phyloP scores from a whole-genome alignment of 2,888 invertebrate genomes.

The Callimorpha dominula region DNA sequence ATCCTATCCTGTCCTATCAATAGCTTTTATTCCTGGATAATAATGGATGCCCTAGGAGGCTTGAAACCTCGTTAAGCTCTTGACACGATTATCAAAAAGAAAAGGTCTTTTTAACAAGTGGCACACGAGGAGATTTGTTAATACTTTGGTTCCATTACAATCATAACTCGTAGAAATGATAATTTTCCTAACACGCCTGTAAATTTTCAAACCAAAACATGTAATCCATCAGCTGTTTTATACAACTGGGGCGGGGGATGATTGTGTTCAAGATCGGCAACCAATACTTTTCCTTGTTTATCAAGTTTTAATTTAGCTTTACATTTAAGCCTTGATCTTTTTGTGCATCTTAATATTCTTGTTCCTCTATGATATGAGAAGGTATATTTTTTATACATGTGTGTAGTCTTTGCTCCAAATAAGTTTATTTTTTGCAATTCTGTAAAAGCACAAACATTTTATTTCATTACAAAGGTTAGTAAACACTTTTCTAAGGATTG shows the following conservation, averaged over 20 bases:
- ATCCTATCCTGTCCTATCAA: too few species aligned
- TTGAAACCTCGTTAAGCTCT: too few species aligned
- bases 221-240: not conserved
- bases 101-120: too few species aligned
- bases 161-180: too few species aligned
- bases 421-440: not conserved
- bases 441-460: not conserved
- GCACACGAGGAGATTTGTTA: too few species aligned
- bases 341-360: not conserved
- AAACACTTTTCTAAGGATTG: too few species aligned
- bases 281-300: slow-evolving; percentile 9
- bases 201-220: not conserved
- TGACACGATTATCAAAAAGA: too few species aligned
- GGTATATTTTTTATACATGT: not conserved
- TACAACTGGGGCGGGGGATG: not conserved
- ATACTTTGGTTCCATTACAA: too few species aligned
- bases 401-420: not conserved
- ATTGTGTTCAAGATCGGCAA: slow-evolving; percentile 9
- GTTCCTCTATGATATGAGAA: not conserved
- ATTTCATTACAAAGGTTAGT: not conserved
- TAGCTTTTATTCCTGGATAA: too few species aligned
- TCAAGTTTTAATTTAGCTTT: not conserved
- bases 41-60: too few species aligned
- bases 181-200: too few species aligned
- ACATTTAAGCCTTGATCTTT: not conserved